phyloP scores from a whole-genome alignment of 2,888 invertebrate genomes.

The Chloroclysta siterata region DNA sequence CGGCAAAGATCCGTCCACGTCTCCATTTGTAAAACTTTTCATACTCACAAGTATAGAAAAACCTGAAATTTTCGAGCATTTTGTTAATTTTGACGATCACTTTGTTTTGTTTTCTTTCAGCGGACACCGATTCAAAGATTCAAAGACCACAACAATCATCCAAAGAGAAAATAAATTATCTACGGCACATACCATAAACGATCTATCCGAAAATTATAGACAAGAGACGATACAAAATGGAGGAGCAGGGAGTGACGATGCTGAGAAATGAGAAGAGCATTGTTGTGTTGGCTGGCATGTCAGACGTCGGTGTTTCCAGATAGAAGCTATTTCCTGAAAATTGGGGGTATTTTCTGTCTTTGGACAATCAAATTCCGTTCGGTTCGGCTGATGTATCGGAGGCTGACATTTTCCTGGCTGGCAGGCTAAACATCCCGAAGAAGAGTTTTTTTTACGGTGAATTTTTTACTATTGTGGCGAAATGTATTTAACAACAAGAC shows the following conservation, averaged over 20 bases:
- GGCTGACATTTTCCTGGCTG: too few relatives aligned
- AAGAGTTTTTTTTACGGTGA: too few relatives aligned
- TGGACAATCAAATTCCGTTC: too few relatives aligned
- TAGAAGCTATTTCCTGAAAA: too few relatives aligned
- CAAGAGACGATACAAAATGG: constrained; percentile 79
- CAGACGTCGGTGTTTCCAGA: neutral
- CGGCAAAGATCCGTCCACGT: constrained; percentile 78
- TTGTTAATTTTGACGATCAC: constrained; percentile 59
- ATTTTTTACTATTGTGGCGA: too few relatives aligned
- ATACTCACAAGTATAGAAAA: constrained; percentile 61
- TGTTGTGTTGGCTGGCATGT: too few relatives aligned
- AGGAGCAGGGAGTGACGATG: constrained; percentile 43
- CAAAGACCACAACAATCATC: constrained; percentile 72
- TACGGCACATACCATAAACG: constrained; percentile 83
- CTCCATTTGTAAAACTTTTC: constrained; percentile 72
- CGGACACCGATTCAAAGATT: neutral
- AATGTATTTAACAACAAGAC: too few relatives aligned
- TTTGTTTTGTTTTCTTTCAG: constrained; percentile 21
- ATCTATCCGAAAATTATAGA: constrained; percentile 81
- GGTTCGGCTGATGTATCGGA: too few relatives aligned
- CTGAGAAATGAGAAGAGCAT: neutral
- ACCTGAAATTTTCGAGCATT: constrained; percentile 66
- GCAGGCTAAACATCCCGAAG: too few relatives aligned
- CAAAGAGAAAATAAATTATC: constrained; percentile 85
- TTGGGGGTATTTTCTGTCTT: too few relatives aligned